Percentiles rank a stretch among this genome's conserved stretches.
Conservation (phyloP, 2,888 invertebrate genomes). For the Tethea ocularis region DNA sequence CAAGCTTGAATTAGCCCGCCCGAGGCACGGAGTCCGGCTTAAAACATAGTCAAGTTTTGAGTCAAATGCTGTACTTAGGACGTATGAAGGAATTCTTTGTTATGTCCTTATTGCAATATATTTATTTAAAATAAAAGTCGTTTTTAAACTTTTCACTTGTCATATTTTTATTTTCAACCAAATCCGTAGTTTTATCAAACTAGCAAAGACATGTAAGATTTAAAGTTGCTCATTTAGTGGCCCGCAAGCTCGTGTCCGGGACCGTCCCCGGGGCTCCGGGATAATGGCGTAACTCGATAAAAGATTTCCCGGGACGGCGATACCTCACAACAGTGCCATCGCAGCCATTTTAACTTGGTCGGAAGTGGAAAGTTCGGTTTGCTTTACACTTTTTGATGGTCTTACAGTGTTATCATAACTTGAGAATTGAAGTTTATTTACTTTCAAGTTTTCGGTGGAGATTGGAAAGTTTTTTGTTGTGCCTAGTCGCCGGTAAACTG, state of each 20-base stretch:
- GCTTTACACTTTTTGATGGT: constrained; percentile 35
- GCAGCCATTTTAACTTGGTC: constrained; percentile 40
- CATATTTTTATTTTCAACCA: background rate
- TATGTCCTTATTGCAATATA: no score
- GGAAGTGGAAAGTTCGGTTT: constrained; percentile 38
- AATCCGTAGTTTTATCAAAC: background rate
- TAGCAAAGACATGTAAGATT: constrained; percentile 8
- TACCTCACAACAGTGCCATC: constrained; percentile 45
- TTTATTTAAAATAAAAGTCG: no score
- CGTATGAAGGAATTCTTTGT: no score
- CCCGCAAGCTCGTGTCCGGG: constrained; percentile 16
- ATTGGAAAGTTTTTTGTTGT: constrained; percentile 6
- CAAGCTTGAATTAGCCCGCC: no score
- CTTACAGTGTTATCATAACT: constrained; percentile 36
- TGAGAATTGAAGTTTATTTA: constrained; percentile 9
- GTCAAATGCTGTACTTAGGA: no score
- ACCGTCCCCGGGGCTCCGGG: constrained; percentile 31
- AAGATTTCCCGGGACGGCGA: constrained; percentile 75
- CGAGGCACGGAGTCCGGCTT: no score
- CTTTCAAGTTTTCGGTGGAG: background rate
- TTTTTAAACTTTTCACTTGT: no score
- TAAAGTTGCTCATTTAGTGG: constrained; percentile 11
- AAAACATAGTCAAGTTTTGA: no score
- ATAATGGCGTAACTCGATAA: constrained; percentile 77
- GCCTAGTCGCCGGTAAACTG: constrained; percentile 1